Percentiles rank a stretch among this genome's conserved stretches.
These are phyloP conservation scores for Menura novaehollandiae DNA, from an alignment of 2,113 vertebrate species.

Conservation along the genomic window DNA sequence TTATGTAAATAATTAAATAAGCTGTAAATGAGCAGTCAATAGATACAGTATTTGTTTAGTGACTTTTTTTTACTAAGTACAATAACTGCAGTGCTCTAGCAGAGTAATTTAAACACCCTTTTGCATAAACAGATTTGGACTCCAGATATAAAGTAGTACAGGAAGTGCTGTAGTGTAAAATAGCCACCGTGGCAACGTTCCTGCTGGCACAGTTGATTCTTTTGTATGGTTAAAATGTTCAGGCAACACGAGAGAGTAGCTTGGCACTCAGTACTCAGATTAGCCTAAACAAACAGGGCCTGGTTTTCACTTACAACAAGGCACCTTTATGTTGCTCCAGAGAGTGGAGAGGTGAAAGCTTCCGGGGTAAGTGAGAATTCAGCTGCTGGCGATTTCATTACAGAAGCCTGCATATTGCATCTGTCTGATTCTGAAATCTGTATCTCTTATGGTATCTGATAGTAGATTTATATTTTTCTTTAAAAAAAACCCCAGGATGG, in stretches of 20 bases:
- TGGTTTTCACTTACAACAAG: neutral
- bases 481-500: neutral
- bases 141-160: slow-evolving; percentile 38
- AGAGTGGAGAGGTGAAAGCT: neutral
- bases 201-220: neutral
- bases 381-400: neutral
- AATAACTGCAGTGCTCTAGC: slow-evolving; percentile 74
- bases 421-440: slow-evolving; percentile 59
- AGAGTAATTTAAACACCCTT: slow-evolving; percentile 81
- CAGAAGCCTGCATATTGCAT: slow-evolving; percentile 27
- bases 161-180: slow-evolving; percentile 21
- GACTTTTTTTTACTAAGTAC: slow-evolving; percentile 73
- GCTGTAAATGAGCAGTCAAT: slow-evolving; percentile 77
- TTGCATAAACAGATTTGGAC: slow-evolving; percentile 73
- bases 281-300: neutral
- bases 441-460: slow-evolving; percentile 6
- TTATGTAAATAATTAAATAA: slow-evolving; percentile 88
- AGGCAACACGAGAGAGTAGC: neutral
- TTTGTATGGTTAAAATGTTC: neutral
- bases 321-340: neutral
- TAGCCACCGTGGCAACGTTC: neutral
- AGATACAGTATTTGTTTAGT: slow-evolving; percentile 73
- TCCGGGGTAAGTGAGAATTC: slow-evolving; percentile 2
- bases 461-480: slow-evolving; percentile 28
- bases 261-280: slow-evolving; percentile 30